Evolutionary conservation across 2,888 invertebrate genomes (phyloP).

Genomic region (Philhelius pedissequus): DNA sequence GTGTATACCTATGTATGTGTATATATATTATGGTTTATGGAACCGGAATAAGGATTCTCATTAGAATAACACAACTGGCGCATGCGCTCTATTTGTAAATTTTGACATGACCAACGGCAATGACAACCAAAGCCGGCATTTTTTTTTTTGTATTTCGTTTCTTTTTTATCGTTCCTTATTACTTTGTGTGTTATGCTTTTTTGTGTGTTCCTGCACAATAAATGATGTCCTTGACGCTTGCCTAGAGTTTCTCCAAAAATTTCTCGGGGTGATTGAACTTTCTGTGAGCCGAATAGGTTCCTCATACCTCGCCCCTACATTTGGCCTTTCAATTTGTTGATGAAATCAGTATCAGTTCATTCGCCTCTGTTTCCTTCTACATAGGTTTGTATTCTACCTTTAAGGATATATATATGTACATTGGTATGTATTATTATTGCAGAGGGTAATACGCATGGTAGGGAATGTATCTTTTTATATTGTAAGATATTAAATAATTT

Average conservation of each 20-base stretch:
- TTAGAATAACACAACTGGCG: constrained; percentile 51
- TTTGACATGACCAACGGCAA: constrained; percentile 66
- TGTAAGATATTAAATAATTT: constrained; percentile 35
- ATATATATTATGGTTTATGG: constrained; percentile 15
- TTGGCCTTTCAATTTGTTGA: constrained; percentile 29
- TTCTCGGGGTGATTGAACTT: constrained; percentile 74
- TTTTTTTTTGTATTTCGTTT: not conserved
- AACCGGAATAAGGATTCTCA: constrained; percentile 20
- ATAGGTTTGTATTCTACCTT: too few species aligned
- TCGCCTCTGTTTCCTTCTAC: not conserved
- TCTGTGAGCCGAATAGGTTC: not conserved
- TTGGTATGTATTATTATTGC: too few species aligned
- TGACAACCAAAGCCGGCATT: constrained; percentile 59
- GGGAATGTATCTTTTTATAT: not conserved
- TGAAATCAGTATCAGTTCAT: constrained; percentile 45
- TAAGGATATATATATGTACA: not conserved
- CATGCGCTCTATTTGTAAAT: constrained; percentile 29
- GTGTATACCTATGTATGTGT: not conserved
- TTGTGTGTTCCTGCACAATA: constrained; percentile 42
- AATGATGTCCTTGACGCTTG: constrained; percentile 63
- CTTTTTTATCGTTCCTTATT: not conserved
- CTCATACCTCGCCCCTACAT: not conserved
- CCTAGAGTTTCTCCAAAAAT: constrained; percentile 44
- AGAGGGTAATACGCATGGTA: not conserved
- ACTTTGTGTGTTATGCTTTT: constrained; percentile 17